A percentile compares a stretch with the other conserved stretches of the same genome.
These are phyloP conservation scores for Cinara cedri DNA, from an alignment of 2,888 invertebrate genomes.

Conservation along the genomic window DNA sequence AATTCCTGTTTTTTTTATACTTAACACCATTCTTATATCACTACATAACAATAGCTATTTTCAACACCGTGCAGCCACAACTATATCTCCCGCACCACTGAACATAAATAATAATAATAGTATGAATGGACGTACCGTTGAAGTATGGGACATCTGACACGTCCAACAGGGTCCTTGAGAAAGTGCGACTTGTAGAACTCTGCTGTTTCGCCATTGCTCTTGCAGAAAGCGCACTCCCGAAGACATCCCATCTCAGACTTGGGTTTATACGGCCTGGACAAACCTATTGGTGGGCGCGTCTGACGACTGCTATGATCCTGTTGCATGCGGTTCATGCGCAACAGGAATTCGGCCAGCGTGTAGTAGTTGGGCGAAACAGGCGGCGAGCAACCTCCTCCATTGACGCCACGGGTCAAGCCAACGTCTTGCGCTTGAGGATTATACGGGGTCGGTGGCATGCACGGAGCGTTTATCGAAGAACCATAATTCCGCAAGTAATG, in stretches of 20 bases:
- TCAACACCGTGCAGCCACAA: too few relatives aligned
- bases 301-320: conserved; percentile 23
- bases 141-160: conserved; percentile 74
- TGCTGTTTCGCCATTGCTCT: conserved; percentile 75
- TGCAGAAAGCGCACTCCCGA: conserved; percentile 75
- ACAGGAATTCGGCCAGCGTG: conserved; percentile 39
- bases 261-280: conserved; percentile 7
- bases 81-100: too few relatives aligned
- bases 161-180: conserved; percentile 68
- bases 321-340: conserved; percentile 51
- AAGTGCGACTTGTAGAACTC: conserved; percentile 71
- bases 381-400: not conserved
- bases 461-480: not conserved
- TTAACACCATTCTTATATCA: too few relatives aligned
- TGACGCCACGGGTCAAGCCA: not conserved
- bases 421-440: not conserved
- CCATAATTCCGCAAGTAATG: conserved; percentile 48
- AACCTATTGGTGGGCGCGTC: not conserved
- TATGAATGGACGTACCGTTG: conserved; percentile 29
- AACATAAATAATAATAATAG: not conserved
- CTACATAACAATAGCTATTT: too few relatives aligned
- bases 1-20: too few relatives aligned
- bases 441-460: not conserved
- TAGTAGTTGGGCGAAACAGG: conserved; percentile 34
- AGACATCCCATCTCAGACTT: conserved; percentile 47